phyloP scores from a whole-genome alignment of 2,888 invertebrate species.

The Melieria picta region DNA sequence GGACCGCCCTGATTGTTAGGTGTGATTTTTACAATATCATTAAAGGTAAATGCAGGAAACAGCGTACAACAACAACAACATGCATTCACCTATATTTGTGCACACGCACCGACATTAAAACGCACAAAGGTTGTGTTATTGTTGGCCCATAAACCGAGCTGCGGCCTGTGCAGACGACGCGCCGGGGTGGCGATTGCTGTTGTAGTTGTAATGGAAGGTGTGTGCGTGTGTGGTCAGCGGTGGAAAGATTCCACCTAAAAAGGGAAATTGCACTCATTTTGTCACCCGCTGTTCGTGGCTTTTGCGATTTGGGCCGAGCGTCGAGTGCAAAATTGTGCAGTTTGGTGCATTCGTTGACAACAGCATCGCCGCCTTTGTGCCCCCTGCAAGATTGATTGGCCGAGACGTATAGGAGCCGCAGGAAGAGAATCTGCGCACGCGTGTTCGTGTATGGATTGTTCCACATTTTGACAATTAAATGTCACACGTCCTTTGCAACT shows the following conservation, averaged over 20 bases:
- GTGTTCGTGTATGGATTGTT: conserved; percentile 19
- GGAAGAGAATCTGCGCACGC: not conserved
- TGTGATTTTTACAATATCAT: conserved; percentile 62
- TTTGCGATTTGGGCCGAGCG: not conserved
- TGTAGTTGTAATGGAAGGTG: not conserved
- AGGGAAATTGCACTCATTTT: no score
- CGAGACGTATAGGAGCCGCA: conserved; percentile 38
- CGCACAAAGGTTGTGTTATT: conserved; percentile 7
- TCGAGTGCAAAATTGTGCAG: no score
- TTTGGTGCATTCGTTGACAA: conserved; percentile 32
- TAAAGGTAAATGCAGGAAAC: conserved; percentile 43
- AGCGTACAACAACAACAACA: not conserved
- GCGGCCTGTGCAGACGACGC: not conserved
- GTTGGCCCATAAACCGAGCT: not conserved
- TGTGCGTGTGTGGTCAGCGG: conserved; percentile 28
- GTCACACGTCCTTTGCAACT: conserved; percentile 8
- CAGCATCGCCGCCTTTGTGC: conserved; percentile 24
- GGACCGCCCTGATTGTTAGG: conserved; percentile 60
- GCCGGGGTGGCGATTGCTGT: not conserved
- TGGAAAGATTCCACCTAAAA: no score
- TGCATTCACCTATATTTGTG: conserved; percentile 13
- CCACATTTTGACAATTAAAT: conserved; percentile 36
- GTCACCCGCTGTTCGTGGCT: no score
- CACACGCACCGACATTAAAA: not conserved
- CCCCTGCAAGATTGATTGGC: conserved; percentile 33